phyloP scores from a whole-genome alignment of 2,888 invertebrate species.

The Sphaeridia pumilis region DNA sequence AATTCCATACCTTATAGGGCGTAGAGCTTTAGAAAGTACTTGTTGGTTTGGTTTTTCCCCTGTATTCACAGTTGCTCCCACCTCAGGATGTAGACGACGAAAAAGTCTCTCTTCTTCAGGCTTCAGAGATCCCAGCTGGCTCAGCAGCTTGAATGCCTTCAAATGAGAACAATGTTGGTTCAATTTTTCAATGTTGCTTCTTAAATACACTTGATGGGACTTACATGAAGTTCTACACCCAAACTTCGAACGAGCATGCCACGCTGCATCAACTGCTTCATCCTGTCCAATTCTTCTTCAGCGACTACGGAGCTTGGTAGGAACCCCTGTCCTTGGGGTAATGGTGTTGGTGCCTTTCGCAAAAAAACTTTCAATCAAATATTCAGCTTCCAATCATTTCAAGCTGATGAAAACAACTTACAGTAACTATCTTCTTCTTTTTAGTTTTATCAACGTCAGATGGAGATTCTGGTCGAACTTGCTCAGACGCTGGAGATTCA shows the following conservation, averaged over 20 bases:
- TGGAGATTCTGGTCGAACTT: constrained; percentile 26
- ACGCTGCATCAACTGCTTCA: constrained; percentile 53
- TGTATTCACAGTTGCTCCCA: neutral
- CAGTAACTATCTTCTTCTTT: constrained; percentile 6
- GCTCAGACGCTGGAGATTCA: constrained; percentile 11
- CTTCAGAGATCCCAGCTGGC: constrained; percentile 28
- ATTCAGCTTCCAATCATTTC: no score
- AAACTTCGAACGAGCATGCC: constrained; percentile 58
- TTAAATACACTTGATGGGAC: neutral
- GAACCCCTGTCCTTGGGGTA: no score
- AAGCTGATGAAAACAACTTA: no score
- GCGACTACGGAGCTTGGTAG: constrained; percentile 43
- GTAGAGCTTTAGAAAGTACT: neutral
- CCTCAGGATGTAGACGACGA: constrained; percentile 27
- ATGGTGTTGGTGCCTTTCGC: no score
- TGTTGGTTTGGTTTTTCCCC: neutral
- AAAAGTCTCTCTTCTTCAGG: constrained; percentile 32
- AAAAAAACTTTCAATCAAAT: no score
- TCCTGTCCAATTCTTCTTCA: constrained; percentile 59
- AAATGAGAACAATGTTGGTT: neutral
- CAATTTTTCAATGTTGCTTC: neutral
- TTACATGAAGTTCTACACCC: constrained; percentile 55
- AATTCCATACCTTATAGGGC: no score
- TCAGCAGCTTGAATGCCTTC: constrained; percentile 28
- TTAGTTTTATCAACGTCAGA: constrained; percentile 15